A percentile compares a stretch with the other conserved stretches of the same genome.
Evolutionary conservation across 2,888 invertebrate genomes (phyloP).

Genomic region (Eupsilia transversa): DNA sequence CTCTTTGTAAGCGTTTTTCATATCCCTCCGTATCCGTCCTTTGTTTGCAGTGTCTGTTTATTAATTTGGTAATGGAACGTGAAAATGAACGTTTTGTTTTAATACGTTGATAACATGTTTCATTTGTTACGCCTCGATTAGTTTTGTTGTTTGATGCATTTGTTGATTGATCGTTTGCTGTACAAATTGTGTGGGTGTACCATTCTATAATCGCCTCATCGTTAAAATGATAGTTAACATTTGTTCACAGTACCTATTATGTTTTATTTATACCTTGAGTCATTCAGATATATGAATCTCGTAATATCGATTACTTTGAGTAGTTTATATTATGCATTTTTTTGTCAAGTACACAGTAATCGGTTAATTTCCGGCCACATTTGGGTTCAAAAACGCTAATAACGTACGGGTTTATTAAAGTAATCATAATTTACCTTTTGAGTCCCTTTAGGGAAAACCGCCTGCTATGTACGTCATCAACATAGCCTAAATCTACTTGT

Average conservation of each 20-base stretch:
- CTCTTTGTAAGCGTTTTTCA: conserved; percentile 78
- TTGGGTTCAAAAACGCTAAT: conserved; percentile 25
- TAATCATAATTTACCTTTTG: conserved; percentile 56
- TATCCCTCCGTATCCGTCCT: conserved; percentile 64
- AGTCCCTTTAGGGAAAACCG: conserved; percentile 46
- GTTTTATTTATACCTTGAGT: neutral
- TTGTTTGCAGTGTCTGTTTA: conserved; percentile 69
- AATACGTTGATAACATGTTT: conserved; percentile 54
- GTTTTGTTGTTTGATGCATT: conserved; percentile 57
- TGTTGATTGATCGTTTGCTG: conserved; percentile 45
- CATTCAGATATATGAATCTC: neutral
- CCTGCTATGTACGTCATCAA: conserved; percentile 38
- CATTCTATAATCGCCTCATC: conserved; percentile 26
- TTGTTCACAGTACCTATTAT: neutral
- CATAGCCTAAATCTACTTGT: conserved; percentile 35
- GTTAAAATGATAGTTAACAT: conserved; percentile 34
- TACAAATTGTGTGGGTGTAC: conserved; percentile 14
- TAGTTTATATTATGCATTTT: neutral
- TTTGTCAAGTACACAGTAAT: conserved; percentile 2
- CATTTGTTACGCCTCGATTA: conserved; percentile 58
- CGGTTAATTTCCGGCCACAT: neutral
- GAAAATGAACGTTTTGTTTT: conserved; percentile 59
- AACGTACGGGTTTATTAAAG: conserved; percentile 41
- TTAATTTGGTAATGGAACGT: conserved; percentile 71
- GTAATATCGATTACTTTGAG: neutral